These are phyloP conservation scores for Sinodicranocentrus sp. DNA, from an alignment of 2,888 invertebrate species.

Conservation along the genomic window DNA sequence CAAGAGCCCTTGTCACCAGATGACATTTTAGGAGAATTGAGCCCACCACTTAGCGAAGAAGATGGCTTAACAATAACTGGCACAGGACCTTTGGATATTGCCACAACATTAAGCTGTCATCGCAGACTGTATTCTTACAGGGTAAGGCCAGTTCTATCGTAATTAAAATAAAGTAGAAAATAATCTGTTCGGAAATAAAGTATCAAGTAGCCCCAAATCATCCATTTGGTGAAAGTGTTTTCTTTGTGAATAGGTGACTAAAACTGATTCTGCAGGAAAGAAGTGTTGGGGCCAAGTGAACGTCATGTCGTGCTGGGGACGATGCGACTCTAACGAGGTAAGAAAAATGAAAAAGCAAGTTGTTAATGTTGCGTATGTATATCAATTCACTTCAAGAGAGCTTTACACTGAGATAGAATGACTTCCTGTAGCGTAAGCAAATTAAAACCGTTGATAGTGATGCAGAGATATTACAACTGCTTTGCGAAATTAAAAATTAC, in stretches of 20 bases:
- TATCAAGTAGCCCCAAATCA: constrained; percentile 4
- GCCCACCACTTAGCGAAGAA: constrained; percentile 75
- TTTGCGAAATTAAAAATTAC: constrained; percentile 2
- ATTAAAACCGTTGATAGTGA: not conserved
- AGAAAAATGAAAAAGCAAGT: constrained; percentile 56
- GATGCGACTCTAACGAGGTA: constrained; percentile 91
- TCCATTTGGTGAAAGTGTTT: not conserved
- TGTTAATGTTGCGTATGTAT: not conserved
- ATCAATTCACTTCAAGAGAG: not conserved
- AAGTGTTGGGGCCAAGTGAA: constrained; percentile 88
- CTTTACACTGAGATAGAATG: not conserved
- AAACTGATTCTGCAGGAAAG: constrained; percentile 83
- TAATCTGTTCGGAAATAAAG: not conserved
- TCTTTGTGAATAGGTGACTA: constrained; percentile 77
- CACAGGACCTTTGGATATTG: constrained; percentile 78
- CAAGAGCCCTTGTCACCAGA: constrained; percentile 65
- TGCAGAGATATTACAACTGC: not conserved
- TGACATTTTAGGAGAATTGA: constrained; percentile 71
- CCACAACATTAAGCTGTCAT: constrained; percentile 84
- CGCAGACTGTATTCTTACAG: constrained; percentile 84
- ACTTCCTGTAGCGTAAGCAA: constrained; percentile 18
- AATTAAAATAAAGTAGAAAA: too few relatives aligned
- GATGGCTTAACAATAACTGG: constrained; percentile 69
- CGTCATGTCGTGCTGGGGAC: constrained; percentile 89
- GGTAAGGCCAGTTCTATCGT: too few relatives aligned